Percentiles rank a stretch among this genome's conserved stretches.
Evolutionary conservation across 2,797 vertebrate genomes (phyloP).

Genomic region (Gastrophryne carolinensis): DNA sequence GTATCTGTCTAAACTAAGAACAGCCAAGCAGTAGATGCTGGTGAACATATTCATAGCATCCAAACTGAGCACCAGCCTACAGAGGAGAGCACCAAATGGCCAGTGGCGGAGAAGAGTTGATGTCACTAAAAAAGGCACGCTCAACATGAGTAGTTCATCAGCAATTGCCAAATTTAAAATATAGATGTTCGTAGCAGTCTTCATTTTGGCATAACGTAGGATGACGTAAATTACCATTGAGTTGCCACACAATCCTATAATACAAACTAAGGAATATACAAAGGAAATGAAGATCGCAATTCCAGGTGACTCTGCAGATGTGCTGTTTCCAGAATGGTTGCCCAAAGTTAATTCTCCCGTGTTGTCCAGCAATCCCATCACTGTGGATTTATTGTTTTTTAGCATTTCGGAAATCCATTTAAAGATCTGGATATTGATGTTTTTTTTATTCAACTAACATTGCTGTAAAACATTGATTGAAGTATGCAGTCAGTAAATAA

Average conservation of each 20-base stretch:
- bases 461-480: too few species aligned
- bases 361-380: conserved; percentile 5
- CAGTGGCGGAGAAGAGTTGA: conserved; percentile 85
- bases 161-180: conserved; percentile 87
- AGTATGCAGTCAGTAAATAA: not conserved
- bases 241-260: conserved; percentile 86
- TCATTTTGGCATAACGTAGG: conserved; percentile 88
- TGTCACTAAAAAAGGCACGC: conserved; percentile 88
- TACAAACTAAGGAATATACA: conserved; percentile 87
- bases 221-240: conserved; percentile 92
- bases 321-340: conserved; percentile 77
- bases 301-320: conserved; percentile 76
- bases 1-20: conserved; percentile 87
- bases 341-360: conserved; percentile 62
- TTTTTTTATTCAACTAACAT: not conserved
- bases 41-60: conserved; percentile 94
- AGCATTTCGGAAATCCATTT: not conserved
- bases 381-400: not conserved
- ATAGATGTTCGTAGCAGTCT: conserved; percentile 90
- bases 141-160: conserved; percentile 88
- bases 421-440: too few species aligned
- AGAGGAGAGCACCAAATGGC: conserved; percentile 85
- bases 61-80: conserved; percentile 85
- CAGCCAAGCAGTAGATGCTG: conserved; percentile 87
- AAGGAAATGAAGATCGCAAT: conserved; percentile 89